Percentiles rank a stretch among this genome's conserved stretches.
phyloP scores from a whole-genome alignment of 2,797 vertebrate species.

The Hozukius guyotensis region DNA sequence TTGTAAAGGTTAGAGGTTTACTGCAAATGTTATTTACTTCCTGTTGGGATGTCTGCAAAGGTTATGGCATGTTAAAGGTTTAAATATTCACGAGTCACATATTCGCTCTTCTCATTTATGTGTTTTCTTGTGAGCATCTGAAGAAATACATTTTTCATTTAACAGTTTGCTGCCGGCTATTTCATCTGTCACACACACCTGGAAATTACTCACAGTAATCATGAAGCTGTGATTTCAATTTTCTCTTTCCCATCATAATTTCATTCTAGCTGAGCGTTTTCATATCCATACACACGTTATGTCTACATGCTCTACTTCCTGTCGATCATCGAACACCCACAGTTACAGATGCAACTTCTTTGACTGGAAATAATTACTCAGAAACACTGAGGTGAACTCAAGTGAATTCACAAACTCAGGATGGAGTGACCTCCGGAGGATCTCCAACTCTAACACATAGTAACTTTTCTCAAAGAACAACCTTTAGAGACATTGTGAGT shows the following conservation, averaged over 20 bases:
- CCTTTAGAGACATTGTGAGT: background rate
- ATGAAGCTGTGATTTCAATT: background rate
- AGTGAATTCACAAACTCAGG: conserved; percentile 4
- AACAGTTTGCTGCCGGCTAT: background rate
- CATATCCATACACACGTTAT: background rate
- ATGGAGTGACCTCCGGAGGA: background rate
- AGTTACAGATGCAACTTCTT: conserved; percentile 8
- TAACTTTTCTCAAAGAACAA: background rate
- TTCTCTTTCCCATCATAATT: background rate
- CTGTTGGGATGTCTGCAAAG: background rate
- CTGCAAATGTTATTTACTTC: background rate
- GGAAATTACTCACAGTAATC: background rate
- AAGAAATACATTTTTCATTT: background rate
- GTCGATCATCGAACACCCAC: conserved; percentile 18
- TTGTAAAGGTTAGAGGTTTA: conserved; percentile 15
- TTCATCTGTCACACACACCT: background rate
- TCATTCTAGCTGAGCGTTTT: conserved; percentile 1
- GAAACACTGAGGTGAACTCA: conserved; percentile 27
- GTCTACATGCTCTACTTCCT: background rate
- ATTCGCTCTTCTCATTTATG: background rate
- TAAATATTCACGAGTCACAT: background rate
- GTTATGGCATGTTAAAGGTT: background rate
- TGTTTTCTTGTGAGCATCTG: background rate
- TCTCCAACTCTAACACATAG: background rate
- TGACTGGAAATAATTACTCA: conserved; percentile 34